A percentile compares a stretch with the other conserved stretches of the same genome.
Evolutionary conservation across 2,113 vertebrate species (phyloP).

Genomic region (Amphilophus citrinellus): DNA sequence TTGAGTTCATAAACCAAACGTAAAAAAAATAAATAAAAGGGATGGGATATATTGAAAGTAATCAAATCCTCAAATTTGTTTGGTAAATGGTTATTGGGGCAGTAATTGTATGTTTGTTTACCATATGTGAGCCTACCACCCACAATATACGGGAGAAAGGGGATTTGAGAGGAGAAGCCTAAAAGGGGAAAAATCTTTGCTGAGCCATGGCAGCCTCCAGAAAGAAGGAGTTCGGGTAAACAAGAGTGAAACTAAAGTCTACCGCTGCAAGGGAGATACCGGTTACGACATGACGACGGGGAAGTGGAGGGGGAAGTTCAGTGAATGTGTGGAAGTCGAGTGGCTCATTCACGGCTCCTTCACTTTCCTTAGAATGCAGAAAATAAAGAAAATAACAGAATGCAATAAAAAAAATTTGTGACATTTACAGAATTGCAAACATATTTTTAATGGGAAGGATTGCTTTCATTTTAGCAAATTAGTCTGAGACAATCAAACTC

Average conservation of each 20-base stretch:
- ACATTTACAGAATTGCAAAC: background rate
- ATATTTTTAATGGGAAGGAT: background rate
- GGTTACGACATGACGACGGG: background rate
- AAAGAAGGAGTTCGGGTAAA: conserved; percentile 50
- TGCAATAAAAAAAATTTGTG: background rate
- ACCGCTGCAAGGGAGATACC: conserved; percentile 7
- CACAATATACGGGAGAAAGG: conserved; percentile 61
- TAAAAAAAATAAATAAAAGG: background rate
- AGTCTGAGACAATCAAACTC: background rate
- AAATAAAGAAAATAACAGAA: background rate
- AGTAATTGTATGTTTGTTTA: conserved; percentile 87
- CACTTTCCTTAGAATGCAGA: background rate
- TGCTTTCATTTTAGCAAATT: background rate
- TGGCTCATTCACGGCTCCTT: background rate
- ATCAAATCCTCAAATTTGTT: conserved; percentile 34
- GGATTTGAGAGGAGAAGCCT: conserved; percentile 52
- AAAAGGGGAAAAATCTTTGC: conserved; percentile 61
- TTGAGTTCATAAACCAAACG: conserved; percentile 31
- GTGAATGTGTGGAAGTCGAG: background rate
- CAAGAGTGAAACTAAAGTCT: conserved; percentile 51
- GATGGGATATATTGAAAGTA: background rate
- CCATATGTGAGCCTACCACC: conserved; percentile 18
- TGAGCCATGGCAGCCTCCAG: conserved; percentile 22
- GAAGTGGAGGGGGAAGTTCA: background rate
- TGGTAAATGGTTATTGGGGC: conserved; percentile 75